Conservation (phyloP, 2,888 invertebrate species). For the Hypercompe scribonia region DNA sequence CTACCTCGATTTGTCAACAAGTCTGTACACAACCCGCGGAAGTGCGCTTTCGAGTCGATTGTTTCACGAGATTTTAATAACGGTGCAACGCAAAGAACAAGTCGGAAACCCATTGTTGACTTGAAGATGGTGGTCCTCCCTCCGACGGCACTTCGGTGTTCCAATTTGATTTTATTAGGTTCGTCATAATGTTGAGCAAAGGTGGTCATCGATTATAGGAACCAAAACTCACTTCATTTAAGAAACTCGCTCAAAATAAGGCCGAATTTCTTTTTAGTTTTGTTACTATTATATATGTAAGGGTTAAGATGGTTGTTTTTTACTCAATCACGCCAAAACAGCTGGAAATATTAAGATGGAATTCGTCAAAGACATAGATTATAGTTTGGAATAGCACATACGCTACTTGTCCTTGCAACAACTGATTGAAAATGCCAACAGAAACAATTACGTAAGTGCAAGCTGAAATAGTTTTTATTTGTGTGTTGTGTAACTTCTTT, state of each 20-base stretch:
- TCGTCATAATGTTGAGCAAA: slow-evolving; percentile 31
- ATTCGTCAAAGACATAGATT: not conserved
- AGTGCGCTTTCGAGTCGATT: slow-evolving; percentile 86
- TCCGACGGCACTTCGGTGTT: slow-evolving; percentile 45
- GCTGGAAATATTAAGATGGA: not conserved
- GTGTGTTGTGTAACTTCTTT: not conserved
- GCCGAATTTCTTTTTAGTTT: too few species aligned
- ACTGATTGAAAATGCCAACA: not conserved
- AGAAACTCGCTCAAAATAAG: too few species aligned
- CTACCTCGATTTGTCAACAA: slow-evolving; percentile 36
- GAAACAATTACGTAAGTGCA: not conserved
- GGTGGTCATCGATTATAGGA: slow-evolving; percentile 31
- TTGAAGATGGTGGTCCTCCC: slow-evolving; percentile 74
- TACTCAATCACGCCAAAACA: not conserved
- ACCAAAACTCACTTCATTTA: not conserved
- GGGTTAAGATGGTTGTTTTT: not conserved
- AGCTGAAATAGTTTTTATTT: not conserved
- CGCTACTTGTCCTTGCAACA: not conserved
- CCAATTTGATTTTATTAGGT: slow-evolving; percentile 70
- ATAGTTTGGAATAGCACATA: not conserved
- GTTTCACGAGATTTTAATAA: slow-evolving; percentile 87
- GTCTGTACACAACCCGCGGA: slow-evolving; percentile 77
- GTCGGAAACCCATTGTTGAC: slow-evolving; percentile 82
- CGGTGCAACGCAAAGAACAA: slow-evolving; percentile 84
- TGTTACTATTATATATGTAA: not conserved